Evolutionary conservation across 2,888 invertebrate species (phyloP), one percentile per base, ranked within the genome.

Genomic region (Tipula confusa): DNA sequence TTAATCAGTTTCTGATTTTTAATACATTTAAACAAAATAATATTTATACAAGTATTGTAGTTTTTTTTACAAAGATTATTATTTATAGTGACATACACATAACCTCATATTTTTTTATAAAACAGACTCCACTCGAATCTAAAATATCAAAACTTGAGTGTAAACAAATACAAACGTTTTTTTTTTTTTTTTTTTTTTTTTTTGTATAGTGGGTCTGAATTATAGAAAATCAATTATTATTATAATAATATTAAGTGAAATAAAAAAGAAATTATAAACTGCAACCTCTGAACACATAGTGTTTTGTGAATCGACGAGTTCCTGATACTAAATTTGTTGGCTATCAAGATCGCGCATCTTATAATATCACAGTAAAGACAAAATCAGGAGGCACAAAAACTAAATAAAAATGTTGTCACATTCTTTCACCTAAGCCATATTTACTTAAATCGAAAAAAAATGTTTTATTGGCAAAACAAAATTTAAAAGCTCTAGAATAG

Each of bases 331-430:
- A 64, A 64, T 64, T 64, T 6, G 64, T 64, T 64, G 64, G 64
- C 64, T 64, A 64, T 64, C 64, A 64, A 64, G 64, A 64, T 64
- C 64, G 64, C 64, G n/a, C n/a, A n/a, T n/a, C n/a, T n/a, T n/a
- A n/a, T n/a, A n/a, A n/a, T n/a, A n/a, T n/a, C n/a, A n/a, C n/a
- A n/a, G n/a, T n/a, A n/a, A n/a, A 24, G 64, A 18, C 9, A 64
- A 64, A 64, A 7, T 64, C 64, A 48, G 48, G 64, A 24, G 24
- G 7, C 2, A 24, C 1, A 15, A 43, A 43, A 43, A 43, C 15
- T 31, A 31, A 31, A 31, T 3, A 7, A 31, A 7, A 3, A 31
- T 5, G 31, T 31, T 31, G 3, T 31, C 31, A n/a, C 31, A 5
- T 31, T 7, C 7, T 43, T 5, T 43, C 5, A 43, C 2, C 33